Base-by-base conservation (phyloP, 2,113 vertebrate genomes). In the Ciconia stormi region DNA sequence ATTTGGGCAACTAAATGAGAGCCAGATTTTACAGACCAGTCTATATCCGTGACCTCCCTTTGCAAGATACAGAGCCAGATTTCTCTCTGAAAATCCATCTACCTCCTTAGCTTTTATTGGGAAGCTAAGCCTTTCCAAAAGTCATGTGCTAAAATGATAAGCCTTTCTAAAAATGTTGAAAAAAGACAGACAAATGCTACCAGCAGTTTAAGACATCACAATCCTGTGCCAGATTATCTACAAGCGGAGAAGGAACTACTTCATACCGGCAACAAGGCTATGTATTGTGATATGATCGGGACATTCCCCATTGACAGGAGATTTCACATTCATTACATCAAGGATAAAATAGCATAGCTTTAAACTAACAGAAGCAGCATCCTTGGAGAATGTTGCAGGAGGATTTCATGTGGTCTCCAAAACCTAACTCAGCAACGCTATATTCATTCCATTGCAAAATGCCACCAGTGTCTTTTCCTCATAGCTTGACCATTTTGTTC, bases 201-300 rank as follows among this genome's bases (percentile, higher is more conserved):
- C 38, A 25, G 18, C 6, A 47, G 5, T n/a, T 73, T 42, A 58
- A 63, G 50, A 7, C n/a, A 16, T 27, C 0, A 0, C 30, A 58
- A 17, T 36, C 50, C 14, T 7, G 10, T 3, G 26, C 17, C 19
- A 53, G 38, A 21, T 59, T 46, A 38, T 53, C 73, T 67, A 10
- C n/a, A 47, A 62, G 26, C 10, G 19, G n/a, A 70, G 77, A 46
- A 78, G n/a, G 9, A 73, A 10, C 49, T 7, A 10, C 15, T 38
- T 26, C 38, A 4, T n/a, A 19, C 47, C 72, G 81, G 46, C 55
- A 70, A 25, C 26, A 84, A 29, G 47, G n/a, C 18, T 52, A 5
- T 11, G 12, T 8, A 1, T 16, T 30, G 53, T 49, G n/a, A 16
- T 46, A 80, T 13, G 29, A 67, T 11, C n/a, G 50, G 87, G 59